Conservation (phyloP, 2,113 vertebrate genomes). For the Smithornis capensis region DNA sequence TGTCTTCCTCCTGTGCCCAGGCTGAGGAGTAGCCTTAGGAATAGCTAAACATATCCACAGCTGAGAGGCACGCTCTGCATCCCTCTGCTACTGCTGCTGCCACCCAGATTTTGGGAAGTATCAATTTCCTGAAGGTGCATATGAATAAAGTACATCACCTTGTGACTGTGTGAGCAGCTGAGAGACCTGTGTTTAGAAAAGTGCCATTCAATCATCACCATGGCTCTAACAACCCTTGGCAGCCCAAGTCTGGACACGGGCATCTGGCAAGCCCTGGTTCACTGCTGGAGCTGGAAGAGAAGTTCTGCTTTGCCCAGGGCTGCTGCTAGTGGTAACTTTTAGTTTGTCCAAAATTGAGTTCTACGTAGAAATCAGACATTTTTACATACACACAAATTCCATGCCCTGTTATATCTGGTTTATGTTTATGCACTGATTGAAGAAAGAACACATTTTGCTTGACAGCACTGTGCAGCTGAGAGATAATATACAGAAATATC, state of each 20-base stretch:
- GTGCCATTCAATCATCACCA: fast-evolving
- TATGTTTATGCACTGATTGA: not conserved
- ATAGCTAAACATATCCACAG: not conserved
- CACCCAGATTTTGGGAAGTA: not conserved
- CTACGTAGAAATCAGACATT: not conserved
- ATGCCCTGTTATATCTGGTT: not conserved
- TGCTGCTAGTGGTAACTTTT: not conserved
- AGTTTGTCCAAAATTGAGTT: not conserved
- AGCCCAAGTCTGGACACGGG: not conserved
- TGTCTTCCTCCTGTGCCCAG: not conserved
- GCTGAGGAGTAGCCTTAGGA: not conserved
- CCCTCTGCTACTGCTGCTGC: not conserved
- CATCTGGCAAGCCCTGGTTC: not conserved
- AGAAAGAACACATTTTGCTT: constrained; percentile 32
- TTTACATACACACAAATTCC: not conserved
- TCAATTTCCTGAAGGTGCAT: fast-evolving
- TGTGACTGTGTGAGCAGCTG: fast-evolving
- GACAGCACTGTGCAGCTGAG: not conserved
- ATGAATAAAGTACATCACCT: fast-evolving
- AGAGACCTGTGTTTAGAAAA: not conserved
- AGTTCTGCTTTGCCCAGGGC: not conserved
- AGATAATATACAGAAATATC: constrained; percentile 18
- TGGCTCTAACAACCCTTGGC: not conserved
- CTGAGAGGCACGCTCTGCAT: not conserved
- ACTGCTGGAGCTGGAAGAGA: not conserved